Evolutionary conservation across 2,797 vertebrate genomes (phyloP).

Genomic region (Rhabdophis nuchalis): DNA sequence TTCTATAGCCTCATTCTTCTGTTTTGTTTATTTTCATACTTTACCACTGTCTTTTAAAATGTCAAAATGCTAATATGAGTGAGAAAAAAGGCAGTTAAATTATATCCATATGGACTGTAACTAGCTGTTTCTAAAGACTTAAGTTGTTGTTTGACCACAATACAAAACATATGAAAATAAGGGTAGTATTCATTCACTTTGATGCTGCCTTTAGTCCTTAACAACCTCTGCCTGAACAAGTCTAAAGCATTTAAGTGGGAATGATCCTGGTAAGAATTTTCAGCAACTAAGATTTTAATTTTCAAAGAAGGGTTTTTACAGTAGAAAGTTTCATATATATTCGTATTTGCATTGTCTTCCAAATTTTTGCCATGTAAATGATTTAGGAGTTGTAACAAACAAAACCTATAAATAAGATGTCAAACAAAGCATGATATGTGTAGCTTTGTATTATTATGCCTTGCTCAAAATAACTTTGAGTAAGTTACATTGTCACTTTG

Average conservation of each 20-base stretch:
- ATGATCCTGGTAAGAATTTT: neutral
- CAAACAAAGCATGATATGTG: neutral
- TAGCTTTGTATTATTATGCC: neutral
- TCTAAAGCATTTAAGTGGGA: neutral
- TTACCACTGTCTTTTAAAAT: slow-evolving; percentile 61
- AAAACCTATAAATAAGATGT: neutral
- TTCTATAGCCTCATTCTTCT: slow-evolving; percentile 18
- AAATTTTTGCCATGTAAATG: neutral
- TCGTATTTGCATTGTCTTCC: neutral
- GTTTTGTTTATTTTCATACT: slow-evolving; percentile 48
- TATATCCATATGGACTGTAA: slow-evolving; percentile 62
- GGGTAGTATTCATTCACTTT: slow-evolving; percentile 44
- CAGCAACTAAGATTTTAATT: neutral
- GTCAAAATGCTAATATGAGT: slow-evolving; percentile 63
- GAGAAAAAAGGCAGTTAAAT: slow-evolving; percentile 63
- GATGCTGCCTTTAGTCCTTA: slow-evolving; percentile 53
- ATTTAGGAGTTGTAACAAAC: neutral
- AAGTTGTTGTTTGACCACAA: slow-evolving; percentile 62
- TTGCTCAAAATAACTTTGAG: neutral
- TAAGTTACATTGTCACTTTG: neutral
- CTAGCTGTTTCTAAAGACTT: slow-evolving; percentile 54
- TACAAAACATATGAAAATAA: slow-evolving; percentile 56
- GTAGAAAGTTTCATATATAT: slow-evolving; percentile 33
- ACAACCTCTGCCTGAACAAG: slow-evolving; percentile 10
- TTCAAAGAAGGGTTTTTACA: slow-evolving; percentile 23